These are phyloP conservation scores for Nasonia oneida DNA, from an alignment of 2,888 invertebrate genomes.

Conservation along the genomic window DNA sequence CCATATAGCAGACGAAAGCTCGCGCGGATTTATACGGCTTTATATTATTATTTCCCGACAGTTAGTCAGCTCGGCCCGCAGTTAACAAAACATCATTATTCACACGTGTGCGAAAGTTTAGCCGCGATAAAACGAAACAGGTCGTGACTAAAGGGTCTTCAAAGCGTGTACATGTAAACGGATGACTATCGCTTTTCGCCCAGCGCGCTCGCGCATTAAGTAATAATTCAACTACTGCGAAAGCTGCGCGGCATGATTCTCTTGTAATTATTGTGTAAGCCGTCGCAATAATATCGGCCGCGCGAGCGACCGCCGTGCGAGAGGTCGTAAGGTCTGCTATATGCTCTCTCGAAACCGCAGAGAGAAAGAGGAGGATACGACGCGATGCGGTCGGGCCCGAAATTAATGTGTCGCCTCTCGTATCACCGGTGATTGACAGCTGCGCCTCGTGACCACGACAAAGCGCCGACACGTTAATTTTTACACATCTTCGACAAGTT, in stretches of 20 bases:
- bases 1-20: background rate
- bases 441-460: slow-evolving; percentile 75
- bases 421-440: slow-evolving; percentile 78
- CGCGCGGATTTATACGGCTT: background rate
- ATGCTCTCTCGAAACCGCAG: slow-evolving; percentile 68
- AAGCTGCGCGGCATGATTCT: slow-evolving; percentile 43
- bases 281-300: too few species aligned
- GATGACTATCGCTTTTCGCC: slow-evolving; percentile 24
- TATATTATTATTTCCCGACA: slow-evolving; percentile 1
- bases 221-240: slow-evolving; percentile 60
- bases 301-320: too few species aligned
- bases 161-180: background rate
- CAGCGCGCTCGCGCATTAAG: slow-evolving; percentile 17
- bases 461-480: slow-evolving; percentile 75
- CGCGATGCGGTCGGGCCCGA: slow-evolving; percentile 69
- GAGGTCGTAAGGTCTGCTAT: too few species aligned
- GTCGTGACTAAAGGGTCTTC: slow-evolving; percentile 20
- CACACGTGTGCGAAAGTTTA: background rate
- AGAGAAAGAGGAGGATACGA: slow-evolving; percentile 66
- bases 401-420: slow-evolving; percentile 78
- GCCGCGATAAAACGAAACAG: slow-evolving; percentile 2
- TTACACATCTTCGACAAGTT: slow-evolving; percentile 55
- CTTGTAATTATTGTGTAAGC: slow-evolving; percentile 59
- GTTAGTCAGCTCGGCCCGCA: background rate
- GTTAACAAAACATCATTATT: slow-evolving; percentile 11